Base-by-base conservation (phyloP, 2,113 vertebrate genomes). In the Myiagra hebetior region DNA sequence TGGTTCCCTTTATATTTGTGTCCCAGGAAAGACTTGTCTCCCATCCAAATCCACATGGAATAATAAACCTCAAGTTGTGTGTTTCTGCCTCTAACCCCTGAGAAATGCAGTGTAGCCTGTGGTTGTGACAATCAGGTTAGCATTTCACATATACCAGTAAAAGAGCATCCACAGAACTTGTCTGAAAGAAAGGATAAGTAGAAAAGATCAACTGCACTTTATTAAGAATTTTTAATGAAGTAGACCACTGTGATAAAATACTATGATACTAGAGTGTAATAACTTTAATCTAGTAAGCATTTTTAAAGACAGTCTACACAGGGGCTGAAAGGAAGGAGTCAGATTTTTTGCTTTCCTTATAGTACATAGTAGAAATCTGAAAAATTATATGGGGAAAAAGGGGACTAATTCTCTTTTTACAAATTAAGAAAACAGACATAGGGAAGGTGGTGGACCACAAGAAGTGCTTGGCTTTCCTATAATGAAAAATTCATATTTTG, bases 301-400 rank as follows among this genome's bases (percentile, higher is more conserved):
- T 62, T 92, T 39, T 41, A 77, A 91, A 74, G n/a, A 15, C 14
- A 47, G 16, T 24, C 44, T 68, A n/a, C 3, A 73, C 42, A 52
- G 27, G 10, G 8, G 49, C 13, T 69, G 76, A 91, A 84, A 80
- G 50, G 20, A 76, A 44, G 10, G 5, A 9, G 4, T 35, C 5
- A 78, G 50, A 3, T 50, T 68, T 83, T 78, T 85, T 77, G 9
- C 8, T 63, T 63, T 70, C 68, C 84, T 78, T 72, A 39, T 9
- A 69, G 53, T 19, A 35, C 5, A 31, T 10, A 62, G 24, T 60
- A 76, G 9, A 83, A 41, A 21, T 24, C 14, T 49, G 31, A 83
- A 92, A 72, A 72, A 33, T 23, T 2, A 19, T 31, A 39, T 1
- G 0, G 8, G 0, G 16, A 31, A 49, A 55, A 83, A 75, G 17